Conservation (phyloP, 2,113 vertebrate species). For the Thryonomys swinderianus region DNA sequence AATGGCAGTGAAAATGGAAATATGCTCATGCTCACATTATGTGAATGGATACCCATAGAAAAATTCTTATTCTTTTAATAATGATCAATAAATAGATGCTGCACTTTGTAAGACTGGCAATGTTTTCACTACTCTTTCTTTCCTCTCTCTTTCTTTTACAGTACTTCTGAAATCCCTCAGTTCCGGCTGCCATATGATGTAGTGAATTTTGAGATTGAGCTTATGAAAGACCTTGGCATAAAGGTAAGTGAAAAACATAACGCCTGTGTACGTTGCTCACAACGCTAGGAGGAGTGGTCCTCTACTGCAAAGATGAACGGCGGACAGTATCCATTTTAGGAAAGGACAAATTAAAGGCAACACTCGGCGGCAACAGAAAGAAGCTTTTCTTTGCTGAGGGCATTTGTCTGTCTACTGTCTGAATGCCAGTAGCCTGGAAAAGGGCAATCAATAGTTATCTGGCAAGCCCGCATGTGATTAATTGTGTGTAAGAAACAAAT, state of each 20-base stretch:
- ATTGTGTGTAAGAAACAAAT: constrained; percentile 91
- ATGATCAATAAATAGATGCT: constrained; percentile 2
- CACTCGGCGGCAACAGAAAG: constrained; percentile 86
- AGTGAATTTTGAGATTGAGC: constrained; percentile 93
- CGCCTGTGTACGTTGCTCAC: constrained; percentile 76
- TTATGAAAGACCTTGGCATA: constrained; percentile 95
- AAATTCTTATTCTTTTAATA: neutral
- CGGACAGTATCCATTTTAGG: constrained; percentile 92
- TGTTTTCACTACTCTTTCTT: constrained; percentile 50
- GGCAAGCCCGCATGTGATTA: constrained; percentile 92
- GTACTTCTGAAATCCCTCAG: constrained; percentile 94
- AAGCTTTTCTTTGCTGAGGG: constrained; percentile 87
- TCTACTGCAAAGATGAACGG: constrained; percentile 86
- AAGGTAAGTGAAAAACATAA: constrained; percentile 89
- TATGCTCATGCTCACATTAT: neutral
- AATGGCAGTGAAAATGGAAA: neutral
- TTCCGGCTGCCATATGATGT: constrained; percentile 93
- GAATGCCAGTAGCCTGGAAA: constrained; percentile 93
- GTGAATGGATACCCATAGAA: neutral
- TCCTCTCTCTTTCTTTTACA: constrained; percentile 79
- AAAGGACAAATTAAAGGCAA: constrained; percentile 93
- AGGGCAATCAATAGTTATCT: constrained; percentile 96
- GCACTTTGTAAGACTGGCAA: neutral
- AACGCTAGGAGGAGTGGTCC: constrained; percentile 80
- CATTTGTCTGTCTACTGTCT: constrained; percentile 94